A percentile compares a stretch with the other conserved stretches of the same genome.
Conservation (phyloP, 2,888 invertebrate species). For the Deilephila porcellus region DNA sequence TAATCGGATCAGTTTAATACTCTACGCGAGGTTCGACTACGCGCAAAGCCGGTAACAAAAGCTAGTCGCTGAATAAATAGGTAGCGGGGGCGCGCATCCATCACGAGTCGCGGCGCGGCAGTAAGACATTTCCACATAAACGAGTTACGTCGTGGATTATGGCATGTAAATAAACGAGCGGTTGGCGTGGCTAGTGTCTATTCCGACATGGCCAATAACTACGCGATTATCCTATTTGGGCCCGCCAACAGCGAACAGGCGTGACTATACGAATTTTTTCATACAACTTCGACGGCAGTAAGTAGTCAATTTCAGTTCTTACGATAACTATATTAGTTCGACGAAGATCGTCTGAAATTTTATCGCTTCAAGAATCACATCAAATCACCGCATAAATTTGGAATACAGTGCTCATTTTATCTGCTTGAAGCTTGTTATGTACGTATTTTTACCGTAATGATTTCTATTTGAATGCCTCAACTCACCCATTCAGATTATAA, state of each 20-base stretch:
- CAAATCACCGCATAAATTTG: conserved; percentile 6
- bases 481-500: neutral
- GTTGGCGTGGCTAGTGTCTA: conserved; percentile 81
- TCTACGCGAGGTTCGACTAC: neutral
- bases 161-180: conserved; percentile 79
- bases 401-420: conserved; percentile 4
- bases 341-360: conserved; percentile 35
- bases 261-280: conserved; percentile 70
- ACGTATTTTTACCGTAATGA: neutral
- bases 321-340: conserved; percentile 43
- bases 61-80: conserved; percentile 32
- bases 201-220: conserved; percentile 77
- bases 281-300: conserved; percentile 55
- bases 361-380: conserved; percentile 6
- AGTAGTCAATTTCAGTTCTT: conserved; percentile 42
- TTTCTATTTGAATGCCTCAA: neutral
- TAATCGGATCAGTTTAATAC: neutral
- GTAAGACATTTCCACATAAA: conserved; percentile 70
- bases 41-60: conserved; percentile 1
- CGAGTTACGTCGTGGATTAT: conserved; percentile 61
- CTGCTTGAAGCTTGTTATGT: neutral
- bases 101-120: conserved; percentile 50
- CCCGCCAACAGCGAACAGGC: conserved; percentile 69
- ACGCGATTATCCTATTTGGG: conserved; percentile 78
- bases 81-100: conserved; percentile 48